Percentiles rank a stretch among this genome's conserved stretches.
These are phyloP conservation scores for Agonopterix alstromeriana DNA, from an alignment of 2,888 invertebrate species.

Conservation along the genomic window DNA sequence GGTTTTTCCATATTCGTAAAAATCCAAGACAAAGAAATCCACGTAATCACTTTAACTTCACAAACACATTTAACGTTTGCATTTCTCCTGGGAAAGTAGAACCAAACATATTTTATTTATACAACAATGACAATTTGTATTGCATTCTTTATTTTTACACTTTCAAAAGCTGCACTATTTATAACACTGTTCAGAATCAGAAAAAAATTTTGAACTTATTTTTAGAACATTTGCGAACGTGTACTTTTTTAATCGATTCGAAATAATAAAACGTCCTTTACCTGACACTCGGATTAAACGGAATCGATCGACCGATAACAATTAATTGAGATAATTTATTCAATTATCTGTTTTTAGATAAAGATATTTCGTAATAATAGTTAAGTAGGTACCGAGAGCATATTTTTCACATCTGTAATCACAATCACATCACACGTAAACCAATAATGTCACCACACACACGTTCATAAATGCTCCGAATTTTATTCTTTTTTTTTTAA, in stretches of 20 bases:
- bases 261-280: too few species aligned
- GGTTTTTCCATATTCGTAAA: slow-evolving; percentile 57
- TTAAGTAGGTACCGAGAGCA: background rate
- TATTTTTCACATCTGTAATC: too few species aligned
- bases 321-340: slow-evolving; percentile 12
- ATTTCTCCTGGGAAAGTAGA: slow-evolving; percentile 15
- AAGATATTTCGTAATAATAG: background rate
- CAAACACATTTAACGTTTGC: slow-evolving; percentile 29
- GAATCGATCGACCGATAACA: slow-evolving; percentile 7
- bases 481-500: too few species aligned
- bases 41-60: slow-evolving; percentile 27
- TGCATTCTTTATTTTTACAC: slow-evolving; percentile 27
- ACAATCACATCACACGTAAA: too few species aligned
- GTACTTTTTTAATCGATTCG: slow-evolving; percentile 1
- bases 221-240: too few species aligned
- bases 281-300: slow-evolving; percentile 1
- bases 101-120: slow-evolving; percentile 19
- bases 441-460: too few species aligned
- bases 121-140: slow-evolving; percentile 32
- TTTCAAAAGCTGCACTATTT: slow-evolving; percentile 40
- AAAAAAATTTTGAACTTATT: too few species aligned
- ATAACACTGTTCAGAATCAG: slow-evolving; percentile 21
- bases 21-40: slow-evolving; percentile 40
- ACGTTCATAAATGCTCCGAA: background rate
- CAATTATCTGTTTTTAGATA: slow-evolving; percentile 8